Base-by-base conservation (phyloP, 1,140 invertebrate species). In the Teleopsis dalmanni region DNA sequence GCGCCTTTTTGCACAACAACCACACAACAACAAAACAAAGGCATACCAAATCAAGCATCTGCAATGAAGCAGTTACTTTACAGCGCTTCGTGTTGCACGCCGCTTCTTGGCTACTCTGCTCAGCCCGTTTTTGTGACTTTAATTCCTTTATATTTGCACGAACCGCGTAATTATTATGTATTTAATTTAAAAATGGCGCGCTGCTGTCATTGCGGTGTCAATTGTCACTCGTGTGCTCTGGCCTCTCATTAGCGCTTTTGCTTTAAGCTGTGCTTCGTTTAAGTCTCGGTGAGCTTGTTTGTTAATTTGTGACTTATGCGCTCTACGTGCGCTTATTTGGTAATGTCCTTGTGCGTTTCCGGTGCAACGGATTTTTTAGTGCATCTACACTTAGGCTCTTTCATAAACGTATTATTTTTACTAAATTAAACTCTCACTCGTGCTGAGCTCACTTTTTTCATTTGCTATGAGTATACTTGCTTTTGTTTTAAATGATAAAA, bases 371-470 rank as follows among this genome's bases (percentile, higher is more conserved):
- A 26, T 42, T 42, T 26, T 26, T 26, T 42, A 42, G 40, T 42
- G 23, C 29, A 26, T 42, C 23, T 26, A 14, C 29, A 26, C n/a
- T 42, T 42, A 16, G 23, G 8, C 13, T 22, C 23, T 42, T 27
- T 42, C 40, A 42, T 65, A 59, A 65, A 61, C 62, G 62, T 58
- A 65, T 65, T 65, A 65, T 60, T 62, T 65, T 59, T 55, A 60
- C 56, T 65, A 65, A 65, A 65, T 65, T 65, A 60, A 60, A 59
- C 65, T 59, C 65, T 62, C 62, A 60, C 62, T 65, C 62, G 62
- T 65, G 62, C 62, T 65, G 62, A 55, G 62, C 62, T 56, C 60
- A 65, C 62, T 64, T 61, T 48, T n/a, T n/a, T n/a, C n/a, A n/a
- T n/a, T n/a, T n/a, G n/a, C n/a, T n/a, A n/a, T 62, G 51, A 14